phyloP scores from a whole-genome alignment of 2,888 invertebrate species.

The Acleris laterana region DNA sequence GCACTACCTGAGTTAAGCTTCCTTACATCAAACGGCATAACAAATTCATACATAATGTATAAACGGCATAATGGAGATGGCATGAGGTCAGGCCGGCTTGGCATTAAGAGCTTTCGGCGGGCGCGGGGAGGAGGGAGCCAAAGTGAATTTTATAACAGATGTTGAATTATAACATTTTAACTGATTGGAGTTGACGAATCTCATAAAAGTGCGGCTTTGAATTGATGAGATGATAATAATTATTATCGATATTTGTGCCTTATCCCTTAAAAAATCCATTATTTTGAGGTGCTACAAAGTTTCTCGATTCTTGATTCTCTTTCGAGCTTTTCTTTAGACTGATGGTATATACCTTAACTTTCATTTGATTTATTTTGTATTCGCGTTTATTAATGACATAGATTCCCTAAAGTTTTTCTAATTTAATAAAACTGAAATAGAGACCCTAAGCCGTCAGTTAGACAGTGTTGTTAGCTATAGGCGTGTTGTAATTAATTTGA shows the following conservation, averaged over 20 bases:
- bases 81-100: conserved; percentile 81
- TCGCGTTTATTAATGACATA: no score
- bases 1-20: conserved; percentile 80
- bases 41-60: conserved; percentile 84
- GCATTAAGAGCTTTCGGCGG: conserved; percentile 82
- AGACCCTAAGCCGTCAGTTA: not conserved
- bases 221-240: conserved; percentile 39
- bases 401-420: not conserved
- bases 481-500: conserved; percentile 48
- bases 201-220: conserved; percentile 35
- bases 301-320: no score
- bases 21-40: conserved; percentile 84
- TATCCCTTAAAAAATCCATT: not conserved
- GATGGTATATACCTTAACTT: no score
- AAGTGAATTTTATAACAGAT: conserved; percentile 83
- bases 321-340: no score
- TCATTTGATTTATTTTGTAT: no score
- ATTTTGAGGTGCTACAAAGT: no score
- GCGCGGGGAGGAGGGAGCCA: conserved; percentile 58
- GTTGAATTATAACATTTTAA: conserved; percentile 45
- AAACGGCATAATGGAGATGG: conserved; percentile 82
- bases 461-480: conserved; percentile 11
- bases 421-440: not conserved
- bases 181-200: conserved; percentile 41
- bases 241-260: not conserved